These are phyloP conservation scores for Apoderus coryli DNA, from an alignment of 2,888 invertebrate genomes.

Conservation along the genomic window DNA sequence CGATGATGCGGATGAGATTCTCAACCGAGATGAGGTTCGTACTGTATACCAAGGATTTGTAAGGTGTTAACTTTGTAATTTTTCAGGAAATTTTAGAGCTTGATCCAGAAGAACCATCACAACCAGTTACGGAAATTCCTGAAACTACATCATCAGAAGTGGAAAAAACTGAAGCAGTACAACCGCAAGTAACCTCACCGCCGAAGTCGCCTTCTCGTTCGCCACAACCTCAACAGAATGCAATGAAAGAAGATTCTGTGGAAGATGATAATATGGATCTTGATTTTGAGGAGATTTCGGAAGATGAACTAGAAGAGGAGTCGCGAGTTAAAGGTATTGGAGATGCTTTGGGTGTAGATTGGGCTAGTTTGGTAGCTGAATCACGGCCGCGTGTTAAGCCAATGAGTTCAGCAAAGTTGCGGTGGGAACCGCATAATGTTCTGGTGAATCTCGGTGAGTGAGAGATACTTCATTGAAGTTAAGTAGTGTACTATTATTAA, in stretches of 20 bases:
- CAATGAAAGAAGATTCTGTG: constrained; percentile 35
- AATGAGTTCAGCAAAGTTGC: constrained; percentile 46
- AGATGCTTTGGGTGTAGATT: constrained; percentile 90
- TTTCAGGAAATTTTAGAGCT: no score
- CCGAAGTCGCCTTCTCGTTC: constrained; percentile 26
- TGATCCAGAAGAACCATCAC: constrained; percentile 4
- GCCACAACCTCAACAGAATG: constrained; percentile 14
- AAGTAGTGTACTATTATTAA: constrained; percentile 6
- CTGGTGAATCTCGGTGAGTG: constrained; percentile 67
- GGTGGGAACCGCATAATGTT: constrained; percentile 69
- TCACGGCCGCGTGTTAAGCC: constrained; percentile 42
- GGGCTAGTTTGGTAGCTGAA: constrained; percentile 79
- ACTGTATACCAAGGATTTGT: no score
- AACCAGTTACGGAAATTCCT: constrained; percentile 1
- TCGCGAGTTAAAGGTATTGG: constrained; percentile 60
- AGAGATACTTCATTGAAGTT: no score
- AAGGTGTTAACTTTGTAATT: no score
- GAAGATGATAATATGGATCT: constrained; percentile 61
- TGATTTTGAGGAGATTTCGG: constrained; percentile 83
- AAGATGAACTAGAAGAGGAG: constrained; percentile 78
- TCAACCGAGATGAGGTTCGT: constrained; percentile 57
- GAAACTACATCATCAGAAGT: no score
- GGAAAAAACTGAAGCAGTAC: no score
- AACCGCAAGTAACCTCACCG: no score
- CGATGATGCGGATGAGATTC: constrained; percentile 77